Conservation (phyloP, 2,888 invertebrate species). For the Macrosiphum euphorbiae region DNA sequence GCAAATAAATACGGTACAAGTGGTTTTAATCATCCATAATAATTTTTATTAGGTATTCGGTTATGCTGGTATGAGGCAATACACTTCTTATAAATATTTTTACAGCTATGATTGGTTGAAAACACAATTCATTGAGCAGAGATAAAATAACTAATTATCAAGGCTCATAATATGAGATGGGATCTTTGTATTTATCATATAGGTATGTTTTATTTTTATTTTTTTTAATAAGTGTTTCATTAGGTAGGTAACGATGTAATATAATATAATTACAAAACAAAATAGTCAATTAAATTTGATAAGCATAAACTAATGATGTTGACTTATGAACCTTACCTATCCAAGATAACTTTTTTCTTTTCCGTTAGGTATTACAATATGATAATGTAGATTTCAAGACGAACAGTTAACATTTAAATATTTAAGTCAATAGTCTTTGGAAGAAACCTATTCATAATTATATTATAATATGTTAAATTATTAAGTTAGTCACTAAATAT, state of each 20-base stretch:
- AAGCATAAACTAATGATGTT: conserved; percentile 29
- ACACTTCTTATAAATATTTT: not conserved
- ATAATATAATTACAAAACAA: not conserved
- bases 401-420: not conserved
- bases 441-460: not conserved
- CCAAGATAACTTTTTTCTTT: not conserved
- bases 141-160: not conserved
- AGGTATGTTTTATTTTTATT: not conserved
- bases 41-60: not conserved
- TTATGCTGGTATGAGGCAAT: not conserved
- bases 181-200: not conserved
- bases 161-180: not conserved
- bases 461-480: not conserved
- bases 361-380: not conserved
- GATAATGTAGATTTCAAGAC: not conserved
- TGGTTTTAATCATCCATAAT: not conserved
- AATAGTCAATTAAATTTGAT: not conserved
- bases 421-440: not conserved
- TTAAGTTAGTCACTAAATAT: not conserved
- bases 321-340: not conserved
- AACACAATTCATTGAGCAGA: not conserved
- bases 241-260: not conserved
- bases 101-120: not conserved
- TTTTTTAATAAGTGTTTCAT: not conserved
- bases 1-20: not conserved